Percentiles rank a stretch among this genome's conserved stretches.
phyloP scores from a whole-genome alignment of 2,888 invertebrate genomes.

The Lacanobia wlatinum region DNA sequence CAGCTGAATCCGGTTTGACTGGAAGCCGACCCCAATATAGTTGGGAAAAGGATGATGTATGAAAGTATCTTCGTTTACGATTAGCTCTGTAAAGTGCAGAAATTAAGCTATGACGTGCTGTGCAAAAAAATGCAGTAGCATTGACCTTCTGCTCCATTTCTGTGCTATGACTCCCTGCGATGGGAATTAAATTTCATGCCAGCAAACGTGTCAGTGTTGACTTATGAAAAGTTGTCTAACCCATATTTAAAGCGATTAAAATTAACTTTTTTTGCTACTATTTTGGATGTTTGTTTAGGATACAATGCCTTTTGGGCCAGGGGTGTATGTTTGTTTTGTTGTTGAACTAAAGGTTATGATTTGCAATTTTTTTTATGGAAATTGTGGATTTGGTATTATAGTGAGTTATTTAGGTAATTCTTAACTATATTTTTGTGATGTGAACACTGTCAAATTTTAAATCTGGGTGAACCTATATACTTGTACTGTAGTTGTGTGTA shows the following conservation, averaged over 20 bases:
- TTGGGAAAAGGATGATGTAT: no score
- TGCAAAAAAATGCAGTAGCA: neutral
- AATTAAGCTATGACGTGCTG: no score
- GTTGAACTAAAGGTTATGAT: neutral
- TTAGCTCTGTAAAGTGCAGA: no score
- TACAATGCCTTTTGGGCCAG: conserved; percentile 12
- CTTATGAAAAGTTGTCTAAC: conserved; percentile 32
- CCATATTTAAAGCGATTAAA: conserved; percentile 35
- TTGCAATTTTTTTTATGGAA: neutral
- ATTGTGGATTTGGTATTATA: neutral
- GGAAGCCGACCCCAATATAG: no score
- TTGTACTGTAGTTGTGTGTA: no score
- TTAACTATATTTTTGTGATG: no score
- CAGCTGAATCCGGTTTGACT: no score
- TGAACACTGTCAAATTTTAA: no score
- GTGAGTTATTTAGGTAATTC: no score
- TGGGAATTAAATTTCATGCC: conserved; percentile 44
- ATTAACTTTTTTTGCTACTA: conserved; percentile 28
- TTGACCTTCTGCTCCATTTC: conserved; percentile 7
- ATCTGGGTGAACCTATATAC: no score
- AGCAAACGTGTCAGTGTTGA: conserved; percentile 44
- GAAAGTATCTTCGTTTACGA: no score
- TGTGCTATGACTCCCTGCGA: neutral
- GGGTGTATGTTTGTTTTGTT: conserved; percentile 6
- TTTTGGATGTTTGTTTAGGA: conserved; percentile 27